Evolutionary conservation across 2,797 vertebrate species (phyloP).

Genomic region (Esox lucius): DNA sequence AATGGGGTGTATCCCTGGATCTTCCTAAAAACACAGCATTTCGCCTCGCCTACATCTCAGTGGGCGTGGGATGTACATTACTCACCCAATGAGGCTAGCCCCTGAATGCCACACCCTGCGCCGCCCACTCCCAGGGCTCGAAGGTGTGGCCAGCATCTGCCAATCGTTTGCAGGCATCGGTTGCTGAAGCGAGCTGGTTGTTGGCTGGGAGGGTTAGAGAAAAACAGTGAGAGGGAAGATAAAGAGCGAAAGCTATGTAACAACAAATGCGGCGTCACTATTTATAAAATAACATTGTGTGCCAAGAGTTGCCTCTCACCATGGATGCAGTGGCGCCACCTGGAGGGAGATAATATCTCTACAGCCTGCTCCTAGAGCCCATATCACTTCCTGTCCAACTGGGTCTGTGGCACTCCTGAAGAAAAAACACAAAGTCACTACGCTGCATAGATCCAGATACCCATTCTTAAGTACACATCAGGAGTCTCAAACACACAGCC

Average conservation of each 20-base stretch:
- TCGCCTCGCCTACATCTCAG: too few species aligned
- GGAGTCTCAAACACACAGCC: background rate
- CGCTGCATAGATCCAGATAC: background rate
- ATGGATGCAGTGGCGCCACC: constrained; percentile 95
- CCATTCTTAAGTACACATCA: background rate
- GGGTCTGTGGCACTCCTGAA: constrained; percentile 94
- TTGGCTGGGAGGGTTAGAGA: constrained; percentile 77
- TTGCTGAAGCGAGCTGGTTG: constrained; percentile 97
- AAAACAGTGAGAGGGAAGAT: background rate
- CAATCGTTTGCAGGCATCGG: constrained; percentile 97
- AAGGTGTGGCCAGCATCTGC: constrained; percentile 96
- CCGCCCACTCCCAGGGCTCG: constrained; percentile 93
- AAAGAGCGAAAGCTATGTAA: background rate
- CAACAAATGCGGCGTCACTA: background rate
- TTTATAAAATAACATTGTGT: background rate
- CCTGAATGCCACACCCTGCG: constrained; percentile 94
- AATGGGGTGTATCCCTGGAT: too few species aligned
- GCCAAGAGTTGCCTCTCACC: constrained; percentile 73
- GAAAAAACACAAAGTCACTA: constrained; percentile 3
- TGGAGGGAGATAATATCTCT: constrained; percentile 98
- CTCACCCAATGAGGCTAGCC: constrained; percentile 93
- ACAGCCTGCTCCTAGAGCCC: constrained; percentile 96
- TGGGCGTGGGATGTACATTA: background rate
- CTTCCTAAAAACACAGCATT: too few species aligned
- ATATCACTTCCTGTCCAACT: constrained; percentile 97